Conservation (phyloP, 2,113 vertebrate species). For the Rhagologus leucostigma region DNA sequence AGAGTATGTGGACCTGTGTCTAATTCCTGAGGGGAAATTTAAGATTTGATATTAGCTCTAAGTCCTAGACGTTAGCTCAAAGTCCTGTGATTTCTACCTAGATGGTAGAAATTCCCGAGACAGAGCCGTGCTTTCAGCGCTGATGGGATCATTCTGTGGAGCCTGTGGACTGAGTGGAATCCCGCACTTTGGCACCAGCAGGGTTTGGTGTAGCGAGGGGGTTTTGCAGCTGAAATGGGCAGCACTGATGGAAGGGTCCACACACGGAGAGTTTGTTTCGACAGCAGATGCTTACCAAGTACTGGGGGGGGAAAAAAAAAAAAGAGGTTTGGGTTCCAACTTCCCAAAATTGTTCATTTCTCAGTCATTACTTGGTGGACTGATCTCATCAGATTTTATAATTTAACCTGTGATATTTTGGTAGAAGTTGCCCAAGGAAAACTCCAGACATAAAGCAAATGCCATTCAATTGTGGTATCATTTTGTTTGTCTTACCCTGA, state of each 20-base stretch:
- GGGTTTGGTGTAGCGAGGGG: background rate
- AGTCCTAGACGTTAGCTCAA: background rate
- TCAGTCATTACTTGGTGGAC: fast-evolving
- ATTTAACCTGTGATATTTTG: background rate
- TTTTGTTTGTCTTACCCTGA: background rate
- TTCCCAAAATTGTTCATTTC: background rate
- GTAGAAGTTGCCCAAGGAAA: background rate
- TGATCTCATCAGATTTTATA: background rate
- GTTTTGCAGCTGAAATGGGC: background rate
- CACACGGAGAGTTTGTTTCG: background rate
- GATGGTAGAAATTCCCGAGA: background rate
- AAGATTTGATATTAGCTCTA: background rate
- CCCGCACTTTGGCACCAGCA: background rate
- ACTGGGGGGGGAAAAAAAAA: background rate
- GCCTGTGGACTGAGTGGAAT: background rate
- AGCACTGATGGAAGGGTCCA: background rate
- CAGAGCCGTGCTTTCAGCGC: background rate
- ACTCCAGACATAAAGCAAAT: background rate
- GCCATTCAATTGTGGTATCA: fast-evolving
- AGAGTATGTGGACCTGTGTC: background rate
- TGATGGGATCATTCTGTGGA: fast-evolving
- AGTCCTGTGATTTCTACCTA: too few relatives aligned
- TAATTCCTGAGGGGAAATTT: background rate
- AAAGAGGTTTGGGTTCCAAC: fast-evolving
- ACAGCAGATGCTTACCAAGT: background rate